Percentiles rank a stretch among this genome's conserved stretches.
Evolutionary conservation across 2,797 vertebrate genomes (phyloP).

Genomic region (Lagodon rhomboides): DNA sequence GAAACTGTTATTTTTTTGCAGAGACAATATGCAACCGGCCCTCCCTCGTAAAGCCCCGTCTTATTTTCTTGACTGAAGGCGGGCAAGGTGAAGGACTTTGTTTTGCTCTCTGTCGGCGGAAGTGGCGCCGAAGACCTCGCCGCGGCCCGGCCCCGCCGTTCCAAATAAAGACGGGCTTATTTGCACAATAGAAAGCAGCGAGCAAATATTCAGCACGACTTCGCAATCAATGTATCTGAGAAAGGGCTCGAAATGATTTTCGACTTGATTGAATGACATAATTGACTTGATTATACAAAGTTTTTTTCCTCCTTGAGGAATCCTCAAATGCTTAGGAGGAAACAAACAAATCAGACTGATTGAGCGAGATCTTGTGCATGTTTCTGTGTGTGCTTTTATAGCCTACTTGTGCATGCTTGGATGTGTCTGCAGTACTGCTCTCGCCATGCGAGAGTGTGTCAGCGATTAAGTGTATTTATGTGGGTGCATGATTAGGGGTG

Average conservation of each 20-base stretch:
- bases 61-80: constrained; percentile 54
- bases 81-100: constrained; percentile 77
- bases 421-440: constrained; percentile 73
- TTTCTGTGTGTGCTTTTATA: constrained; percentile 78
- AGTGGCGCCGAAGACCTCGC: constrained; percentile 57
- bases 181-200: constrained; percentile 72
- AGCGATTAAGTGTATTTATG: constrained; percentile 80
- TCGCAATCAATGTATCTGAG: constrained; percentile 83
- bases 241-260: constrained; percentile 84
- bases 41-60: constrained; percentile 30
- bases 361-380: constrained; percentile 81
- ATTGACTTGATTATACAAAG: constrained; percentile 89
- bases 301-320: constrained; percentile 81
- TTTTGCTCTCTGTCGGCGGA: constrained; percentile 59
- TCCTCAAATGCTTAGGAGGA: constrained; percentile 84
- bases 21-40: constrained; percentile 60
- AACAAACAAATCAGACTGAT: constrained; percentile 90
- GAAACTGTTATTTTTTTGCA: constrained; percentile 60
- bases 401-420: constrained; percentile 78
- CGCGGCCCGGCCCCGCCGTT: constrained; percentile 48
- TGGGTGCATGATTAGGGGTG: constrained; percentile 77
- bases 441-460: constrained; percentile 71
- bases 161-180: constrained; percentile 72
- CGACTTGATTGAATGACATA: constrained; percentile 89
- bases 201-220: constrained; percentile 81